These are phyloP conservation scores for Morpho deidamia DNA, from an alignment of 2,888 invertebrate genomes.

Conservation along the genomic window DNA sequence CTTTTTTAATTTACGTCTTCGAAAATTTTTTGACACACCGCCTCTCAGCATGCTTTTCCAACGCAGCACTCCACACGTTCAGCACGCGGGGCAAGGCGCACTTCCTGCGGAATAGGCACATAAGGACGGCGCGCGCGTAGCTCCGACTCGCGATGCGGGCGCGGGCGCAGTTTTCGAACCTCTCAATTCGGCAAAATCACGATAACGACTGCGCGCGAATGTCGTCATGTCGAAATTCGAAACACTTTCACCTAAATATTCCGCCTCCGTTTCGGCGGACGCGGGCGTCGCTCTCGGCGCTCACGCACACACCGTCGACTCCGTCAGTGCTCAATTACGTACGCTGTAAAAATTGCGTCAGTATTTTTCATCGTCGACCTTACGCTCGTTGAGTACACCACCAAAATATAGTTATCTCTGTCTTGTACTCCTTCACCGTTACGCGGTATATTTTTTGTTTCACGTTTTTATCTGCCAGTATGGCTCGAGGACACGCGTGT, in stretches of 20 bases:
- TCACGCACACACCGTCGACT: slow-evolving; percentile 70
- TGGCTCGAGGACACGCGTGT: slow-evolving; percentile 59
- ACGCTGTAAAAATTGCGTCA: slow-evolving; percentile 78
- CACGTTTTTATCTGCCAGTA: slow-evolving; percentile 62
- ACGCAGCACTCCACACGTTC: slow-evolving; percentile 53
- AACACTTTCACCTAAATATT: slow-evolving; percentile 80
- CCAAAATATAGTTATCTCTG: slow-evolving; percentile 76
- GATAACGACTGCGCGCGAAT: slow-evolving; percentile 78
- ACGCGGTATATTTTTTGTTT: slow-evolving; percentile 60
- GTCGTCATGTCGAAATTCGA: slow-evolving; percentile 79
- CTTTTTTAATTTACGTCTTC: slow-evolving; percentile 69
- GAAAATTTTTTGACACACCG: slow-evolving; percentile 58
- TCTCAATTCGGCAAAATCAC: slow-evolving; percentile 78
- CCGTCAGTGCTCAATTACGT: slow-evolving; percentile 71
- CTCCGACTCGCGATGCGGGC: slow-evolving; percentile 39
- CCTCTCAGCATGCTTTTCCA: slow-evolving; percentile 67
- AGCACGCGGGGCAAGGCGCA: slow-evolving; percentile 53
- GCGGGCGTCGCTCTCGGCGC: slow-evolving; percentile 77
- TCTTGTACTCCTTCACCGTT: slow-evolving; percentile 69
- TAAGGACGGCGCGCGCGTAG: slow-evolving; percentile 44
- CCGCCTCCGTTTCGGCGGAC: slow-evolving; percentile 76
- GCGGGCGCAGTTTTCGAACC: slow-evolving; percentile 61
- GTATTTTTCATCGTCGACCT: slow-evolving; percentile 76
- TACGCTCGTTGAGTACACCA: slow-evolving; percentile 55
- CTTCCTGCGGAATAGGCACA: slow-evolving; percentile 56